phyloP scores from a whole-genome alignment of 1,140 invertebrate species.

The Bombus confusus region DNA sequence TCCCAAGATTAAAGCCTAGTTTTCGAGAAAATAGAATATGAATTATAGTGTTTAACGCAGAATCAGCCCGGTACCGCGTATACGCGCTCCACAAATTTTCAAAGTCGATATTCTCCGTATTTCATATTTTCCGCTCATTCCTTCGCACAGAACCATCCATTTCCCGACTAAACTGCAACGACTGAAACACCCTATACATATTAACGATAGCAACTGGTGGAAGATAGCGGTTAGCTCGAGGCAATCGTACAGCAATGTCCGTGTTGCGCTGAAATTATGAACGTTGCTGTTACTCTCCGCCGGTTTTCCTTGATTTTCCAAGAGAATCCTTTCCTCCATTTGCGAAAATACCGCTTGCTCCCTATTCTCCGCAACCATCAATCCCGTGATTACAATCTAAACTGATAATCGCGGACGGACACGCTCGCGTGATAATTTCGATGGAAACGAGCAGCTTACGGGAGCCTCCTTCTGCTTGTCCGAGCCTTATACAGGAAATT shows the following conservation, averaged over 20 bases:
- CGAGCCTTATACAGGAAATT: slow-evolving; percentile 2
- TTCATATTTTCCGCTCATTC: no score
- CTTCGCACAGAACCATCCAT: no score
- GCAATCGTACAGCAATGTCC: not conserved
- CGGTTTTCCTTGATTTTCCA: not conserved
- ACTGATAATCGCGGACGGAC: slow-evolving; percentile 22
- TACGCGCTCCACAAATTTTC: not conserved
- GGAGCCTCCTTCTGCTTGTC: not conserved
- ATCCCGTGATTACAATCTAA: slow-evolving; percentile 2
- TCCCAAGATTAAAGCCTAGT: no score
- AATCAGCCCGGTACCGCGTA: no score
- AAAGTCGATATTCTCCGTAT: not conserved
- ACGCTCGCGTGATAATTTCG: not conserved
- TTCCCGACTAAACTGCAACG: not conserved
- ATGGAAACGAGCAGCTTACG: slow-evolving; percentile 5
- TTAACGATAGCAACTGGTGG: slow-evolving; percentile 23
- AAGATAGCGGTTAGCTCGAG: not conserved
- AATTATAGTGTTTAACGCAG: not conserved
- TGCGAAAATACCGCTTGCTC: not conserved
- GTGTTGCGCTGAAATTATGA: slow-evolving; percentile 56
- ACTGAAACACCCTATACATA: slow-evolving; percentile 11
- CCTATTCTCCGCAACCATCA: not conserved
- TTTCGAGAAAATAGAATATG: not conserved
- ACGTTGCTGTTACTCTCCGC: not conserved
- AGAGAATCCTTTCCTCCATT: no score